A percentile compares a stretch with the other conserved stretches of the same genome.
Evolutionary conservation across 1,140 invertebrate species (phyloP).

Genomic region (Ruditapes philippinarum): DNA sequence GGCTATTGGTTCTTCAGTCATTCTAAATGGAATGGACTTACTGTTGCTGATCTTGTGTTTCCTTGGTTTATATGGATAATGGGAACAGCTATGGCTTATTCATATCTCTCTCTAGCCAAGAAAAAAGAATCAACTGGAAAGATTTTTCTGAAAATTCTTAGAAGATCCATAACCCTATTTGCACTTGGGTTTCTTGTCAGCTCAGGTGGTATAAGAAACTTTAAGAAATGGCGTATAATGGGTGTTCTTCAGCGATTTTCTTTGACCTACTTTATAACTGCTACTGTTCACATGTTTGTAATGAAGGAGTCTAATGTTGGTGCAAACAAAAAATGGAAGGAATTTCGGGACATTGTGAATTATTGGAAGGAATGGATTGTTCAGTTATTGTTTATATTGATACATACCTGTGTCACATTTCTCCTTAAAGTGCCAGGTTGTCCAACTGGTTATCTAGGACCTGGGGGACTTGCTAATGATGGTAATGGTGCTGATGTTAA

Average conservation of each 20-base stretch:
- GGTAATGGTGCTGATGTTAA: constrained; percentile 88
- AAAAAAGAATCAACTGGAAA: constrained; percentile 88
- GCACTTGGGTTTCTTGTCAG: constrained; percentile 74
- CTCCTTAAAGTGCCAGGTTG: constrained; percentile 89
- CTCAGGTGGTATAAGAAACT: constrained; percentile 67
- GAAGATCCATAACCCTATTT: constrained; percentile 89
- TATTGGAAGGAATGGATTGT: constrained; percentile 91
- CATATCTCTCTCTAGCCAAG: constrained; percentile 91
- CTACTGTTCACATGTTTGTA: constrained; percentile 90
- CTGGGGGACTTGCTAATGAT: constrained; percentile 92
- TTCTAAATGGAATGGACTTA: constrained; percentile 96
- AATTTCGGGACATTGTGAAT: constrained; percentile 90
- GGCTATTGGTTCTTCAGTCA: constrained; percentile 95
- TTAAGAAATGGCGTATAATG: constrained; percentile 90
- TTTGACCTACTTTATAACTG: constrained; percentile 92
- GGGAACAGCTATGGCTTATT: constrained; percentile 95
- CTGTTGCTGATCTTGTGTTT: constrained; percentile 96
- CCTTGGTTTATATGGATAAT: constrained; percentile 98
- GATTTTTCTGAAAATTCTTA: constrained; percentile 87
- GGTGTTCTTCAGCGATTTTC: constrained; percentile 94
- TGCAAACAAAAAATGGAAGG: constrained; percentile 83
- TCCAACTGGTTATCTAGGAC: constrained; percentile 92
- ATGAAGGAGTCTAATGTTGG: constrained; percentile 50
- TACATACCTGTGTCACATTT: constrained; percentile 92
- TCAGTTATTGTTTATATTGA: constrained; percentile 89